phyloP scores from a whole-genome alignment of 2,797 vertebrate species.

The Glossophaga mutica region DNA sequence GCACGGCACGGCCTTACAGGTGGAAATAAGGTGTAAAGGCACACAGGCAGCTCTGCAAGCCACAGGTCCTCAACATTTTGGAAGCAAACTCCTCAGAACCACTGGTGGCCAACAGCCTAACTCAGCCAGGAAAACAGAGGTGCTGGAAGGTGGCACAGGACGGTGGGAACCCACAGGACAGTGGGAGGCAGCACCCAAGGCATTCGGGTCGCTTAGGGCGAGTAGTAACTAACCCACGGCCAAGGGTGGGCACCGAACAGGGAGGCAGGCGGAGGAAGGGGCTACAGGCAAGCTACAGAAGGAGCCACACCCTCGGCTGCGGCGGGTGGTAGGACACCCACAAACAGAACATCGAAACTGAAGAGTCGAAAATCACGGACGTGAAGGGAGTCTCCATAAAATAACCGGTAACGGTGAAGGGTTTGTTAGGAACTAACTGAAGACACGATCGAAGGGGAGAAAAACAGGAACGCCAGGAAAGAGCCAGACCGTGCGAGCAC shows the following conservation, averaged over 20 bases:
- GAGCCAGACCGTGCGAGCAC: neutral
- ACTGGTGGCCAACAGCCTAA: neutral
- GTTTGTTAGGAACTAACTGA: rapidly evolving
- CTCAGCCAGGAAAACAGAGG: neutral
- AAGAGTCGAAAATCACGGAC: rapidly evolving
- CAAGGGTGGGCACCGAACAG: neutral
- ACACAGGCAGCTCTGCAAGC: slow-evolving; percentile 36
- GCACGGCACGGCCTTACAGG: slow-evolving; percentile 58
- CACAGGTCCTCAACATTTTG: neutral
- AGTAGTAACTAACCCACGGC: rapidly evolving
- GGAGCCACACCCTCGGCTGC: neutral
- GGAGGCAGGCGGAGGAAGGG: neutral
- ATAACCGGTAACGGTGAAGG: rapidly evolving
- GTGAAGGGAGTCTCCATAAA: neutral
- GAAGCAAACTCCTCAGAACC: neutral
- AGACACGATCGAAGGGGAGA: rapidly evolving
- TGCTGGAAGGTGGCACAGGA: no score
- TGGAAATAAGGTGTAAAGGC: neutral
- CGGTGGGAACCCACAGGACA: no score
- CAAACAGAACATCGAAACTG: rapidly evolving
- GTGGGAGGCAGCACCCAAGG: neutral
- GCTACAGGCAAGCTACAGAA: rapidly evolving
- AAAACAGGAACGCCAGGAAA: neutral
- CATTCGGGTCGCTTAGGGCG: neutral
- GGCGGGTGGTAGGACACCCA: rapidly evolving